These are phyloP conservation scores for Neolamprologus devosi DNA, from an alignment of 2,113 vertebrate genomes.

Conservation along the genomic window DNA sequence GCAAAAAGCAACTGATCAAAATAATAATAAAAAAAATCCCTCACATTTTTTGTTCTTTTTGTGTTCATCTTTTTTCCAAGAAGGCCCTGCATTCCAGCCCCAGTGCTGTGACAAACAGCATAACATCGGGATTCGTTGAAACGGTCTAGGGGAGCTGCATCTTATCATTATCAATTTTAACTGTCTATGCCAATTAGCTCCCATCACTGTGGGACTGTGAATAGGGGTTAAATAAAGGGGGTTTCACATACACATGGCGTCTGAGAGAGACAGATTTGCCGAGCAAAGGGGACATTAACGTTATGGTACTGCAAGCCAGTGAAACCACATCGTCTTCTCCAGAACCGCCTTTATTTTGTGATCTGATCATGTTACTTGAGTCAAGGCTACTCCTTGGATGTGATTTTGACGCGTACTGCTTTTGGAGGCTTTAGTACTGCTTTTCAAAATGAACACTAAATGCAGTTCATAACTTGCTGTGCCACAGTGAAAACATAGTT, in stretches of 20 bases:
- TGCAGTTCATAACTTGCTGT: not conserved
- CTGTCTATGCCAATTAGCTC: conserved; percentile 24
- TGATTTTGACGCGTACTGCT: not conserved
- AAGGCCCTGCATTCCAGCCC: not conserved
- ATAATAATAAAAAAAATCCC: not conserved
- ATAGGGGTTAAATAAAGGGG: not conserved
- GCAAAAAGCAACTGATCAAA: not conserved
- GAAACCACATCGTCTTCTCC: conserved; percentile 22
- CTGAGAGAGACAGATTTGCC: not conserved
- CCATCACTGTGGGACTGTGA: conserved; percentile 15
- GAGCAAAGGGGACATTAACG: not conserved
- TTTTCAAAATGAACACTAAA: not conserved
- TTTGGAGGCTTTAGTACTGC: not conserved
- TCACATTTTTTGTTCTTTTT: not conserved
- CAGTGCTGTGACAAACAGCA: not conserved
- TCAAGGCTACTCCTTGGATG: not conserved
- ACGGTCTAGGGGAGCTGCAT: conserved; percentile 4
- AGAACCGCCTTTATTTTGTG: not conserved
- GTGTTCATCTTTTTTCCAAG: not conserved
- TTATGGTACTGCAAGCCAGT: not conserved
- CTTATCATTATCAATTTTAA: conserved; percentile 3
- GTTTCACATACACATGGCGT: not conserved
- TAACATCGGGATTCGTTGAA: conserved; percentile 14
- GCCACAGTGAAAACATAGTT: not conserved
- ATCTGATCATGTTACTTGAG: not conserved